Conservation (phyloP, 2,797 vertebrate genomes). For the Graptemys geographica region DNA sequence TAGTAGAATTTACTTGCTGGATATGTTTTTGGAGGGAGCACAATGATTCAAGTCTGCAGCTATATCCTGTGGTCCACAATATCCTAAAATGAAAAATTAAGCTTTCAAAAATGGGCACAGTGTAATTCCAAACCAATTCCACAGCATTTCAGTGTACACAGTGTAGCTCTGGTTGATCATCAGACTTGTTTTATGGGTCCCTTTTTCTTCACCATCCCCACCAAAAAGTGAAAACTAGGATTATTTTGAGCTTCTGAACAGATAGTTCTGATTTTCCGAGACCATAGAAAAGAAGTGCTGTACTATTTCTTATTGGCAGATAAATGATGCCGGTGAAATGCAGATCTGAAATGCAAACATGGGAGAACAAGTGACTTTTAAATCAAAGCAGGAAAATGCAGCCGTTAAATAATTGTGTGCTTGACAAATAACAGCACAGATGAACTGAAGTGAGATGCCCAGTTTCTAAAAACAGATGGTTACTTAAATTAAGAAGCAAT, state of each 20-base stretch:
- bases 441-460: not conserved
- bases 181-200: not conserved
- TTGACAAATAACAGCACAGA: not conserved
- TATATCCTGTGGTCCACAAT: conserved; percentile 34
- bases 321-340: conserved; percentile 7
- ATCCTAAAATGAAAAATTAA: conserved; percentile 54
- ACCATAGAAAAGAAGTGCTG: not conserved
- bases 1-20: not conserved
- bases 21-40: not conserved
- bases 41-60: conserved; percentile 41
- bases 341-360: conserved; percentile 22
- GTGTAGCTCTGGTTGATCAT: not conserved
- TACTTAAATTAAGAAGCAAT: not conserved
- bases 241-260: conserved; percentile 35
- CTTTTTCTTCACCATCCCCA: conserved; percentile 32
- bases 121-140: conserved; percentile 18
- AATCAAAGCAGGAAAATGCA: not conserved
- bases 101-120: conserved; percentile 52
- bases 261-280: conserved; percentile 33
- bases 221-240: conserved; percentile 38
- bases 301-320: conserved; percentile 56
- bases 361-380: not conserved
- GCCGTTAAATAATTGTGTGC: not conserved
- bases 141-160: accelerated
- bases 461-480: not conserved